Base-by-base conservation (phyloP, 2,888 invertebrate species). In the Philaethria dido region DNA sequence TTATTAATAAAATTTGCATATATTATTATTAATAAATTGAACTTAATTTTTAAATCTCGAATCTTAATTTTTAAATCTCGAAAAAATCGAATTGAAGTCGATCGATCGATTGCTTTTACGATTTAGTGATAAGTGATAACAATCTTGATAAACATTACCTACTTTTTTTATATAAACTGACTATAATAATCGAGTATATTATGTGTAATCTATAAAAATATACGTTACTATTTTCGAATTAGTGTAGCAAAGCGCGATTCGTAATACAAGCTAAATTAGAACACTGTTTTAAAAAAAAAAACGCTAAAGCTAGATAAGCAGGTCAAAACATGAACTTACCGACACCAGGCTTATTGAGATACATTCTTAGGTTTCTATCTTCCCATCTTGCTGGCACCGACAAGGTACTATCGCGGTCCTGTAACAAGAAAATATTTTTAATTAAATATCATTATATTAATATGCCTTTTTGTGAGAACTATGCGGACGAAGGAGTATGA, bases 341-440 rank as follows among this genome's bases (percentile, higher is more conserved):
- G 74, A 93, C 85, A 70, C 92, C 90, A 18, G 92, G 93, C 75
- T 93, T 93, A 81, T 94, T 94, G 75, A 96, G 92, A 76, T 95
- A 94, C 73, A 92, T 93, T 67, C 95, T 86, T 47, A 96, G 89
- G 74, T 94, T 93, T 74, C 94, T 93, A 78, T 95, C 95, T 79
- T 95, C 95, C 94, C 94, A 94, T 64, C 93, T 89, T 55, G 94
- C 95, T 45, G 96, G 94, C 33, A 95, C 94, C 1, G 95, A 95
- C 64, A 96, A 85, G 74, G 94, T 95, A 75, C 95, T 94, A 69
- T 94, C 94, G 74, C 94, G 90, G 70, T 95, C 93, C 93, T 93
- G 84, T n/a, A 67, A 86, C 81, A 78, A 82, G 85, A 42, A 18
- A n/a, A 39, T 54, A 48, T 54, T 54, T 5, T 4, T 36, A 5